phyloP scores from a whole-genome alignment of 2,888 invertebrate species.

The Nebria salina region DNA sequence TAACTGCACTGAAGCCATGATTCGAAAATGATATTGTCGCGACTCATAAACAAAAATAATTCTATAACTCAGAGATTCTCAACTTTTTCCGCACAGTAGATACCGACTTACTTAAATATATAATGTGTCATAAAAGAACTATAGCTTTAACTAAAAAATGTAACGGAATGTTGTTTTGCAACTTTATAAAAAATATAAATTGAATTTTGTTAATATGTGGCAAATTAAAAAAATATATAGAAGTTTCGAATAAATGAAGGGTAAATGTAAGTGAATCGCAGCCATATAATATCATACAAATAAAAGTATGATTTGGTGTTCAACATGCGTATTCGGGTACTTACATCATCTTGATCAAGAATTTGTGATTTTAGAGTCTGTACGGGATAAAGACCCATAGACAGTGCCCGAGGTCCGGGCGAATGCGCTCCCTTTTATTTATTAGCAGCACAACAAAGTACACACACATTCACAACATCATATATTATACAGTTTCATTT shows the following conservation, averaged over 20 bases:
- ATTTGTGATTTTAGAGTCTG: constrained; percentile 89
- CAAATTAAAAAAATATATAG: background rate
- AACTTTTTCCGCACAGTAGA: no score
- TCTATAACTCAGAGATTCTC: no score
- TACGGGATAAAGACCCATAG: constrained; percentile 91
- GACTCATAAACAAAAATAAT: no score
- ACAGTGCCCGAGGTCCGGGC: constrained; percentile 89
- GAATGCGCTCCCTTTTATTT: constrained; percentile 84
- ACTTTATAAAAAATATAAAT: background rate
- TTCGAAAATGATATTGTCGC: no score
- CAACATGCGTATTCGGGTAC: constrained; percentile 61
- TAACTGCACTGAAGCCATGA: no score
- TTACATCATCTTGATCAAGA: constrained; percentile 89
- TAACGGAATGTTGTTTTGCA: no score
- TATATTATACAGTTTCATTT: constrained; percentile 4
- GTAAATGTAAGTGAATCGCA: background rate
- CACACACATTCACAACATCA: constrained; percentile 56
- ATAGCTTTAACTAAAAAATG: no score
- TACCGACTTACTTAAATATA: no score
- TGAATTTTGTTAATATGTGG: background rate
- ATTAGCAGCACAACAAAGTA: constrained; percentile 69
- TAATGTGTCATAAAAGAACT: no score
- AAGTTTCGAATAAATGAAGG: background rate
- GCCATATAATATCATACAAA: background rate
- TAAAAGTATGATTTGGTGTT: background rate